Conservation (phyloP, 1,140 invertebrate species). For the Dendrolimus kikuchii region DNA sequence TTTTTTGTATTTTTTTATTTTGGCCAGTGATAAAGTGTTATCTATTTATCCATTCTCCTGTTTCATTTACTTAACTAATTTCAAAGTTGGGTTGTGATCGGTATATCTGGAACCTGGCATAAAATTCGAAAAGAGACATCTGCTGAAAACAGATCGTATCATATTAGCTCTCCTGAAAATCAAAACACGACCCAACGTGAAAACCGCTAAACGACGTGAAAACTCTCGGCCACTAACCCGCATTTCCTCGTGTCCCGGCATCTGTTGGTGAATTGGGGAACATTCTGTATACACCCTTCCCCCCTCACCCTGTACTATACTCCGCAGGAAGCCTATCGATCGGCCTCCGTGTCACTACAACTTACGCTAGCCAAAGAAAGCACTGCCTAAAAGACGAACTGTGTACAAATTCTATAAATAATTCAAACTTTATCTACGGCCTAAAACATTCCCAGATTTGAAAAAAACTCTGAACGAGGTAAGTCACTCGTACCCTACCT, state of each 20-base stretch:
- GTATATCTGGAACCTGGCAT: neutral
- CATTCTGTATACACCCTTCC: slow-evolving; percentile 17
- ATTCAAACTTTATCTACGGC: slow-evolving; percentile 23
- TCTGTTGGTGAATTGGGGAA: slow-evolving; percentile 42
- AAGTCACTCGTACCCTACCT: slow-evolving; percentile 21
- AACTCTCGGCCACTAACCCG: slow-evolving; percentile 29
- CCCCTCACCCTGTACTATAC: slow-evolving; percentile 15
- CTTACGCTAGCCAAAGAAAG: slow-evolving; percentile 47
- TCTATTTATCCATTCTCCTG: too few species aligned
- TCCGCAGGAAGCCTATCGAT: slow-evolving; percentile 52
- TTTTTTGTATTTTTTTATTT: too few species aligned
- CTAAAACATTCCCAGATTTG: slow-evolving; percentile 19
- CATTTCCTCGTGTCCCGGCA: slow-evolving; percentile 26
- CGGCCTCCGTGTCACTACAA: slow-evolving; percentile 39
- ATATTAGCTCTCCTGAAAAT: slow-evolving; percentile 2
- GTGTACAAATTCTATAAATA: slow-evolving; percentile 24
- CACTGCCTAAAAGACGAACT: slow-evolving; percentile 39
- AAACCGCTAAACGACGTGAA: slow-evolving; percentile 18
- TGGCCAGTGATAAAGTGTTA: too few species aligned
- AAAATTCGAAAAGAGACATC: slow-evolving; percentile 5
- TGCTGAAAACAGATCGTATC: too few species aligned
- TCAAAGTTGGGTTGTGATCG: neutral
- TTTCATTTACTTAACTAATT: neutral
- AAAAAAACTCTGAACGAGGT: slow-evolving; percentile 19
- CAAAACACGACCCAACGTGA: slow-evolving; percentile 32